Evolutionary conservation across 2,888 invertebrate species (phyloP).

Genomic region (Strigamia transsilvanica): DNA sequence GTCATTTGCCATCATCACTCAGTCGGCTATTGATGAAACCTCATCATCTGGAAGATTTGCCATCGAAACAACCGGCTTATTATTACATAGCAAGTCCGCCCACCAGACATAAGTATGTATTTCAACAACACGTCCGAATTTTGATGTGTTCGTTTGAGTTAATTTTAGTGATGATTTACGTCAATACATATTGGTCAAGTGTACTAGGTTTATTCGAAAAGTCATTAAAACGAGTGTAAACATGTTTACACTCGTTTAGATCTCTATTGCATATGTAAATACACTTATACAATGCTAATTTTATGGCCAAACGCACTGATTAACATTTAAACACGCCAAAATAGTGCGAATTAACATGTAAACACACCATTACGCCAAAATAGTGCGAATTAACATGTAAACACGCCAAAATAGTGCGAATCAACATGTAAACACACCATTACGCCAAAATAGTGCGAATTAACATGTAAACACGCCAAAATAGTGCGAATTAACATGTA

Average conservation of each 20-base stretch:
- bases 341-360: neutral
- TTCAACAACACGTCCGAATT: neutral
- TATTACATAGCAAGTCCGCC: neutral
- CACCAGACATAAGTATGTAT: neutral
- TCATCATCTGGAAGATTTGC: neutral
- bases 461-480: neutral
- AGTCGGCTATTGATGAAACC: slow-evolving; percentile 23
- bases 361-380: neutral
- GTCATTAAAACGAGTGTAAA: no score
- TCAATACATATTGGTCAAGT: no score
- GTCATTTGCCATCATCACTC: slow-evolving; percentile 2
- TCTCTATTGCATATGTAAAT: neutral
- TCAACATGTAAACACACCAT: neutral
- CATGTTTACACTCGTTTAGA: no score
- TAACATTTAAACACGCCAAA: neutral
- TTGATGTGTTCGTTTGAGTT: no score
- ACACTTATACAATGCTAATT: no score
- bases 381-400: neutral
- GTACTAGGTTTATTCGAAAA: no score
- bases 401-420: neutral
- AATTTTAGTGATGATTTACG: no score
- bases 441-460: neutral
- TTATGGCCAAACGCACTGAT: no score
- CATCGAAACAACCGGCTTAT: neutral
- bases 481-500: neutral